These are phyloP conservation scores for Euproctis similis DNA, from an alignment of 2,888 invertebrate genomes.

Conservation along the genomic window DNA sequence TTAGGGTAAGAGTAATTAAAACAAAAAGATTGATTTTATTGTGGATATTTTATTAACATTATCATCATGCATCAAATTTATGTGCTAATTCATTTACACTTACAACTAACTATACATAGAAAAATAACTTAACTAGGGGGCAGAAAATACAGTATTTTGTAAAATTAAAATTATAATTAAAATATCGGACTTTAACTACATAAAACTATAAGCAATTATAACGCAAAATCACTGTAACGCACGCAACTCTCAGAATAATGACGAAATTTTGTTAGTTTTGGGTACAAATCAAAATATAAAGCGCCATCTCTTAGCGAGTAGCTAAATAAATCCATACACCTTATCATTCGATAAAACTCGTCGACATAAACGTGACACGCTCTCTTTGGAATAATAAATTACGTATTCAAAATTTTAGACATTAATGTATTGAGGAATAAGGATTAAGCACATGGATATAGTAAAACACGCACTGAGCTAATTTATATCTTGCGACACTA, in stretches of 20 bases:
- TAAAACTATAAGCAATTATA: conserved; percentile 65
- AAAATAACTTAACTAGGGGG: conserved; percentile 74
- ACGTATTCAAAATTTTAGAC: conserved; percentile 52
- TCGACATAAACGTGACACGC: conserved; percentile 33
- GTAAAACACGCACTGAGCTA: conserved; percentile 35
- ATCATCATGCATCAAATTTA: conserved; percentile 76
- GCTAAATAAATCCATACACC: conserved; percentile 25
- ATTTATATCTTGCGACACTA: conserved; percentile 19
- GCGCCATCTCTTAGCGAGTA: conserved; percentile 37
- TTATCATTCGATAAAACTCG: conserved; percentile 15
- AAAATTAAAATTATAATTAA: conserved; percentile 65
- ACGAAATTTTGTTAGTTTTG: conserved; percentile 23
- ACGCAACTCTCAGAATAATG: conserved; percentile 63
- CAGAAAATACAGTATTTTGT: conserved; percentile 73
- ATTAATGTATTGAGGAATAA: conserved; percentile 49
- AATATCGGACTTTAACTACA: conserved; percentile 65
- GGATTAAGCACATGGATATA: conserved; percentile 52
- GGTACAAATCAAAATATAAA: conserved; percentile 29
- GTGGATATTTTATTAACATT: conserved; percentile 76
- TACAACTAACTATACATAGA: conserved; percentile 76
- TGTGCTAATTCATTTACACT: conserved; percentile 75
- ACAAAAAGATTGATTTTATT: conserved; percentile 61
- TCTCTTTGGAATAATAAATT: conserved; percentile 38
- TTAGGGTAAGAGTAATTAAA: conserved; percentile 19
- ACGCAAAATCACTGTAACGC: conserved; percentile 56